Base-by-base conservation (phyloP, 30 jellyfish, hydroid and myxozoan species). In the Nemopilema nomurai region DNA sequence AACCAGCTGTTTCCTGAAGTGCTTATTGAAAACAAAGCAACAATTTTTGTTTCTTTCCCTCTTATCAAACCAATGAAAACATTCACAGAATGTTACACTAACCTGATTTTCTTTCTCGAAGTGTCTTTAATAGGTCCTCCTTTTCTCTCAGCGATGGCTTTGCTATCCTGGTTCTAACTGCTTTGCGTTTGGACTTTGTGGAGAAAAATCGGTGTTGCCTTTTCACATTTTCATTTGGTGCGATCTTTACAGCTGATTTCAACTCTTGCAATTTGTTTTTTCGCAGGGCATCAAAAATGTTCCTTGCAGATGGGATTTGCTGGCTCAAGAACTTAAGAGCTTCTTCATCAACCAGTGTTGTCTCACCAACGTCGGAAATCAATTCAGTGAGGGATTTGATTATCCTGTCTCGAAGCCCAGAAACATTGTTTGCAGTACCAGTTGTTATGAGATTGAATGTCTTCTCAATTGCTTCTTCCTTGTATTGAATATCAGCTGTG, bases 131-230 rank as follows among this genome's bases (percentile, higher is more conserved):
- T 65, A 65, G 18, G 75, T 65, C 75, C 75, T 65, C 75, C 75
- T 65, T 65, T 65, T 65, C 75, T 65, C 75, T 65, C 75, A 65
- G 31, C 31, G 75, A 65, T 18, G 75, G 75, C 75, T 65, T 65
- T 65, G 75, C 75, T 65, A 65, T 65, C 75, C 75, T 65, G 75
- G 80, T 69, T 27, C 80, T 25, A 28, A 25, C 80, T 69, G 62
- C 80, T 69, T 69, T 69, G 53, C 80, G 53, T 69, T 69, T 69
- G 25, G 53, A 25, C 20, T 74, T 74, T 23, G 72, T 74, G 71
- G 73, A 30, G 72, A 1, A 41, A 74, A 32, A 74, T 74, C 85
- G 31, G 49, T 49, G 72, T 49, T 74, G 85, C 72, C 72, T 49
- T 32, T 74, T 49, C 51, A 52, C 72, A 52, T 74, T 74, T 49